Base-by-base conservation (phyloP, 1,140 invertebrate species). In the Lithobius niger region DNA sequence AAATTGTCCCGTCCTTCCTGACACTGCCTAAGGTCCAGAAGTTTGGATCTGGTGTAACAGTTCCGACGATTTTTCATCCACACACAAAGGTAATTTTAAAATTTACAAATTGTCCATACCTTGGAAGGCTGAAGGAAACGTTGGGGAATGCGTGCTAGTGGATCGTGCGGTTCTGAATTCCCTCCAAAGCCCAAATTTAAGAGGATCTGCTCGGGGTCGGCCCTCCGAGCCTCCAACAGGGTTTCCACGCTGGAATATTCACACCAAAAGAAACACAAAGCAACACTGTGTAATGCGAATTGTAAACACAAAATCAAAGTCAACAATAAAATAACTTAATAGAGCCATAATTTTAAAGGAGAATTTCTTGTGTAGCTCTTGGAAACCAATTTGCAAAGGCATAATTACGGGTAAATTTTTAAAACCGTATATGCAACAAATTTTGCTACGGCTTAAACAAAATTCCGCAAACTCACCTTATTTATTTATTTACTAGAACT, bases 141-240 rank as follows among this genome's bases (percentile, higher is more conserved):
- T 61, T 78, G 76, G 1, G 84, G 84, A 65, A 86, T 84, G 48
- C 80, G 72, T 43, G 77, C 75, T 27, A 81, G 27, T 36, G 65
- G 65, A 47, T 60, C 54, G 4, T n/a, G 27, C 18, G 59, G 55
- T 28, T 66, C 64, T 25, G 22, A 16, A 15, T 45, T 10, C 18
- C 43, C 50, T 73, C 71, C 71, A 85, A 83, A n/a, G 80, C 84
- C 49, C 83, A 64, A 71, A 43, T 77, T 79, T 21, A 85, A 60
- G 2, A 87, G 67, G 26, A 86, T 77, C 43, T 82, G 81, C 67
- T 86, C 82, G 1, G 84, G 83, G 71, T 87, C 83, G 2, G 82
- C 79, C 63, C 76, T 78, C 52, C 84, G 71, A 6, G 80, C 71
- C 60, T 84, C 83, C 56, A 87, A 65, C 43, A 85, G 73, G 65